Percentiles rank a stretch among this genome's conserved stretches.
Conservation (phyloP, 2,797 vertebrate species). For the Harpagifer antarcticus region DNA sequence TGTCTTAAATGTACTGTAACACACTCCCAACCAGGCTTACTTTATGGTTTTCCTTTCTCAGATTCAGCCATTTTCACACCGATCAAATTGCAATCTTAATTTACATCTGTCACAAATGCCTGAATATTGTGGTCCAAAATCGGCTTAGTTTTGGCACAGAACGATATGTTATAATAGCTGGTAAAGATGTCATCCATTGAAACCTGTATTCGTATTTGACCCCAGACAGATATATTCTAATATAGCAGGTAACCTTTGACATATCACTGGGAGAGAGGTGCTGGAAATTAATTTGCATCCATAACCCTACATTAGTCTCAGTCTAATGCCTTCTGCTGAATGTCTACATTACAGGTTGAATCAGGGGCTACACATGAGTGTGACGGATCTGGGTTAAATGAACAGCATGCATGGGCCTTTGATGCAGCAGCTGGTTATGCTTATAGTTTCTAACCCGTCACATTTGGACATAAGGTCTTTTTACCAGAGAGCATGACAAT, state of each 20-base stretch:
- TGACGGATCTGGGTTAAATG: slow-evolving; percentile 77
- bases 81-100: background rate
- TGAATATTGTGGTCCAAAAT: background rate
- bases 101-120: background rate
- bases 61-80: background rate
- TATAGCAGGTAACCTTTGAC: slow-evolving; percentile 38
- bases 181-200: background rate
- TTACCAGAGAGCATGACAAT: slow-evolving; percentile 79
- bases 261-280: slow-evolving; percentile 55
- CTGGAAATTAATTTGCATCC: slow-evolving; percentile 58
- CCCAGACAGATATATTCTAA: slow-evolving; percentile 25
- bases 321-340: slow-evolving; percentile 67
- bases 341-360: slow-evolving; percentile 79
- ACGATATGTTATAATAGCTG: background rate
- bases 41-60: too few species aligned
- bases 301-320: slow-evolving; percentile 69
- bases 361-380: slow-evolving; percentile 66
- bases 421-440: slow-evolving; percentile 83
- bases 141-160: background rate
- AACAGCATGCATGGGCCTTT: slow-evolving; percentile 75
- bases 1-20: background rate
- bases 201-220: slow-evolving; percentile 2
- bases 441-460: slow-evolving; percentile 77
- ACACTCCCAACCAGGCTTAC: background rate
- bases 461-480: slow-evolving; percentile 69